phyloP scores from a whole-genome alignment of 1,140 invertebrate genomes.

The Zaprionus lachaisei region DNA sequence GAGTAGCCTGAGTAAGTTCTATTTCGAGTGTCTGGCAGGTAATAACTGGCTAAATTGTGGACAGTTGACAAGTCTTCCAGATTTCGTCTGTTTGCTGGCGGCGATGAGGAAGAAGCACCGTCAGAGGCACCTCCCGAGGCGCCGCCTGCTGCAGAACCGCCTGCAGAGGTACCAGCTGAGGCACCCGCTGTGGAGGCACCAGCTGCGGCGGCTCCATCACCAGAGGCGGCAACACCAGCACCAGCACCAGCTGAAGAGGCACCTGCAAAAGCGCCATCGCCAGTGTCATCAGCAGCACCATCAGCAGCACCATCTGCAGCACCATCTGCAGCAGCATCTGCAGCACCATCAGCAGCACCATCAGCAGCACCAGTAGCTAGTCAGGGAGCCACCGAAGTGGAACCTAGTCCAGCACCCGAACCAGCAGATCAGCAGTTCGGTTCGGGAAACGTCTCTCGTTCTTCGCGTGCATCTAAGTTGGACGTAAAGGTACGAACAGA shows the following conservation, averaged over 20 bases:
- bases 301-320: background rate
- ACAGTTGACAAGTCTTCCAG: constrained; percentile 53
- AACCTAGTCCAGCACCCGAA: background rate
- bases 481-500: constrained; percentile 30
- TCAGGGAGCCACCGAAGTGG: background rate
- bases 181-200: constrained; percentile 6
- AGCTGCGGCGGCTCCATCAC: background rate
- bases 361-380: background rate
- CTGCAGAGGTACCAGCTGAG: constrained; percentile 15
- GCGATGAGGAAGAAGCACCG: constrained; percentile 44
- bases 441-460: background rate
- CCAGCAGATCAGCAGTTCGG: background rate
- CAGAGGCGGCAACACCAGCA: background rate
- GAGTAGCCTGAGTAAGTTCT: constrained; percentile 63
- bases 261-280: background rate
- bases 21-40: too few relatives aligned
- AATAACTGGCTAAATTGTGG: background rate
- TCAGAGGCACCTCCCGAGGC: constrained; percentile 17
- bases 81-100: constrained; percentile 60
- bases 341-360: background rate
- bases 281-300: background rate
- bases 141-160: background rate
- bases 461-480: constrained; percentile 40
- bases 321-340: background rate
- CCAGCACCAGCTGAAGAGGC: background rate